Evolutionary conservation across 2,888 invertebrate species (phyloP), one percentile per base, ranked within the genome.

Genomic region (Stratiomys singularior): DNA sequence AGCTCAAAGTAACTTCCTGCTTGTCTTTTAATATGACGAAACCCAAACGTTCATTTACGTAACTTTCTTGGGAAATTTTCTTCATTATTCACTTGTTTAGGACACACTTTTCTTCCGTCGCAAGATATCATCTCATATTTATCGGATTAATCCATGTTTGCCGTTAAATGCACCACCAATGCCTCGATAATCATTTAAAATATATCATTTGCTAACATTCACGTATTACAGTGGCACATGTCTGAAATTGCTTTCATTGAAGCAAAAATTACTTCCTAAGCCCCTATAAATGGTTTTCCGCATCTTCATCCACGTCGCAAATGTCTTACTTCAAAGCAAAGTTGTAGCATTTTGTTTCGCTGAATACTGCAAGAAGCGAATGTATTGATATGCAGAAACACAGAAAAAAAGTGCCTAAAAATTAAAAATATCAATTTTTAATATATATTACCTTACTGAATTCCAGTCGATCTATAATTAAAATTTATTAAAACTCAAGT

Each of bases 401-500:
- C 15, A 37, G 37, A 37, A 37, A 37, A 37, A 37, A 37, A 37
- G 3, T 37, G 9, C 37, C 9, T 9, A 37, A 37, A 37, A 9
- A 37, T 37, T 37, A 9, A 37, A n/a, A 25, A 27, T 27, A 63
- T 63, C 27, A 15, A 27, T 27, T 25, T 63, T 27, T n/a, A 63
- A 63, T 63, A 63, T 5, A 63, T 27, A 27, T 13, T 69, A 37
- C 37, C 37, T 46, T 9, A 23, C 69, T 69, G 46, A 69, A 69
- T 69, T 69, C 47, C 69, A 69, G 25, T 47, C n/a, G 46, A 44
- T n/a, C 27, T 72, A 76, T 79, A 79, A 79, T 79, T 79, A 77
- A 79, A 79, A 79, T 79, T 79, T 79, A 79, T 77, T 60, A 67
- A 79, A 79, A 76, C 69, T 79, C 74, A 63, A 69, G 66, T 79